These are phyloP conservation scores for Philhelius pedissequus DNA, from an alignment of 2,888 invertebrate species.

Conservation along the genomic window DNA sequence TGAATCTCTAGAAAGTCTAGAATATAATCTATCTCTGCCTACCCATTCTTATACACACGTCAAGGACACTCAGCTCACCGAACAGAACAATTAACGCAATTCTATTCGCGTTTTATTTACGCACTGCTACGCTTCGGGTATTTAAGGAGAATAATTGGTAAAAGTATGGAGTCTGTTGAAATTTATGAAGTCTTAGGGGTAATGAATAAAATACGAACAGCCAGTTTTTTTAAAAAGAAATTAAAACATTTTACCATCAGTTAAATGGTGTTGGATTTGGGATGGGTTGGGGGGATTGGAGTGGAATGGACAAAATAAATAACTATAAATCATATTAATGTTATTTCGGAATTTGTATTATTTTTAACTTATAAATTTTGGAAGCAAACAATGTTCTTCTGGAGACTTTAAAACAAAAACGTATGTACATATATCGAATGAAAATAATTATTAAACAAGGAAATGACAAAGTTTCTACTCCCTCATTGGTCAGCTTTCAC, in stretches of 20 bases:
- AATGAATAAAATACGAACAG: constrained; percentile 57
- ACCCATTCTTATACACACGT: neutral
- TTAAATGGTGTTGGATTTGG: too few species aligned
- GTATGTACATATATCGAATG: too few species aligned
- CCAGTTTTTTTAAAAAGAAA: constrained; percentile 42
- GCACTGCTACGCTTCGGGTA: constrained; percentile 60
- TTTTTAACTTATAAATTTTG: too few species aligned
- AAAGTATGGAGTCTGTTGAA: constrained; percentile 57
- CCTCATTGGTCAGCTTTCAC: too few species aligned
- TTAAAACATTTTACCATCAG: constrained; percentile 46
- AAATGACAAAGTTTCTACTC: too few species aligned
- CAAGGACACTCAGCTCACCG: constrained; percentile 2
- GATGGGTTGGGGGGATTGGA: too few species aligned
- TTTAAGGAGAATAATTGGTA: constrained; percentile 64
- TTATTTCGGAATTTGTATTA: too few species aligned
- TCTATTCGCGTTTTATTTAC: constrained; percentile 65
- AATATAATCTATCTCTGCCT: too few species aligned
- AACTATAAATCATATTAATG: constrained; percentile 59
- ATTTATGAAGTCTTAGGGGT: constrained; percentile 66
- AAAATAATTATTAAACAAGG: too few species aligned
- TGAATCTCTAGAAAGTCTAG: neutral
- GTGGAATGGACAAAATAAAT: constrained; percentile 3
- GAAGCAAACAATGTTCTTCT: too few species aligned
- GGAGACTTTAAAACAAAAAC: too few species aligned
- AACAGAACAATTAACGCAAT: constrained; percentile 63